Conservation (phyloP, 2,888 invertebrate species). For the Morinoia aosen region DNA sequence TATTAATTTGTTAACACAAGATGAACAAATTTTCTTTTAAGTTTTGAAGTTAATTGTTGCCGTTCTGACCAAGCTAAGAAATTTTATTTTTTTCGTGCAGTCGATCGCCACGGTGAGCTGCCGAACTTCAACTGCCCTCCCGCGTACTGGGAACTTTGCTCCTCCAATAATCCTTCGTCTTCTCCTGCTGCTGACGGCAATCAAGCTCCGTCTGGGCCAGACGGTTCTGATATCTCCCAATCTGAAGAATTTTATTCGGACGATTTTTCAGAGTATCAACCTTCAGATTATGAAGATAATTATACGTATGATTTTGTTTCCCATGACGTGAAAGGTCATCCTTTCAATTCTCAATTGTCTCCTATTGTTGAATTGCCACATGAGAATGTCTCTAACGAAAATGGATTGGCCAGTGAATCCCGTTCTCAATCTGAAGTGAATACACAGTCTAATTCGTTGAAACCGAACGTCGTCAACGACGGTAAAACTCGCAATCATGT, state of each 20-base stretch:
- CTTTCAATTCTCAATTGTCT: neutral
- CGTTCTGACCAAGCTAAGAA: neutral
- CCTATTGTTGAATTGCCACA: neutral
- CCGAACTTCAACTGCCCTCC: constrained; percentile 47
- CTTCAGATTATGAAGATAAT: neutral
- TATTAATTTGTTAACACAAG: neutral
- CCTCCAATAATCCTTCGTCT: neutral
- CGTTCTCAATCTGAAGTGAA: neutral
- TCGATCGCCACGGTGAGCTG: neutral
- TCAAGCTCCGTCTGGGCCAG: neutral
- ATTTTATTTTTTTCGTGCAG: constrained; percentile 13
- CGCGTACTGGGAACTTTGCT: constrained; percentile 30
- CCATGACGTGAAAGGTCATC: neutral
- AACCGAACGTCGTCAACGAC: too few species aligned
- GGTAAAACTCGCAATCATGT: too few species aligned
- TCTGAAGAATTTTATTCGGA: neutral
- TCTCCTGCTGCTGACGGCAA: neutral
- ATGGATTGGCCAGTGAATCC: neutral
- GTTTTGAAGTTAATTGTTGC: neutral
- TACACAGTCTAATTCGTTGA: too few species aligned
- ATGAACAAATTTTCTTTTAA: neutral
- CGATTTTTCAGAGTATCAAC: neutral
- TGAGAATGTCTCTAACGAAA: neutral
- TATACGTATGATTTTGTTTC: neutral
- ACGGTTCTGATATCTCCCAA: neutral